phyloP scores from a whole-genome alignment of 2,797 vertebrate species.

The Artibeus jamaicensis region DNA sequence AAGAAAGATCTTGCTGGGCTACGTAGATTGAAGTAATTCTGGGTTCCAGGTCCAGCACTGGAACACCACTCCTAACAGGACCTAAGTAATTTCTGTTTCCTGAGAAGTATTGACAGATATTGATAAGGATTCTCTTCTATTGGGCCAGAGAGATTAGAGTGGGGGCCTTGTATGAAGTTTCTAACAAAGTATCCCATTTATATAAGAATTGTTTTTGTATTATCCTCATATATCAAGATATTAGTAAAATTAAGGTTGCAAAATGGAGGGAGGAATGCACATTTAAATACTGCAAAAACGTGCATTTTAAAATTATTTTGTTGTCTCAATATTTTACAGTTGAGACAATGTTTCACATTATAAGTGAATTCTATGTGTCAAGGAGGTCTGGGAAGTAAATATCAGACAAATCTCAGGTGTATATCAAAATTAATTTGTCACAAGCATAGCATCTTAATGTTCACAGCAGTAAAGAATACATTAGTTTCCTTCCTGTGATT shows the following conservation, averaged over 20 bases:
- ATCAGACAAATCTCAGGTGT: constrained; percentile 36
- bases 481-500: not conserved
- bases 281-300: constrained; percentile 13
- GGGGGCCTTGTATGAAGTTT: not conserved
- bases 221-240: not conserved
- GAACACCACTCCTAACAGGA: not conserved
- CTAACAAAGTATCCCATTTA: not conserved
- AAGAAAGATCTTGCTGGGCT: not conserved
- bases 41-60: not conserved
- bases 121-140: not conserved
- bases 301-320: constrained; percentile 43
- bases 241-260: not conserved
- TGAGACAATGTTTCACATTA: too few relatives aligned
- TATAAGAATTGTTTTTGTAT: not conserved
- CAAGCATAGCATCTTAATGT: not conserved
- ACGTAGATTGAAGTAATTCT: not conserved
- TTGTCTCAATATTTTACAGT: constrained; percentile 28
- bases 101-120: not conserved
- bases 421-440: constrained; percentile 12
- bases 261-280: not conserved
- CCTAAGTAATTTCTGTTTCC: not conserved
- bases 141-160: not conserved
- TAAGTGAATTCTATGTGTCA: not conserved
- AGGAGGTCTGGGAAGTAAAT: constrained; percentile 24
- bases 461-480: not conserved